phyloP scores from a whole-genome alignment of 2,113 vertebrate species.

The Lophotis ruficrista region DNA sequence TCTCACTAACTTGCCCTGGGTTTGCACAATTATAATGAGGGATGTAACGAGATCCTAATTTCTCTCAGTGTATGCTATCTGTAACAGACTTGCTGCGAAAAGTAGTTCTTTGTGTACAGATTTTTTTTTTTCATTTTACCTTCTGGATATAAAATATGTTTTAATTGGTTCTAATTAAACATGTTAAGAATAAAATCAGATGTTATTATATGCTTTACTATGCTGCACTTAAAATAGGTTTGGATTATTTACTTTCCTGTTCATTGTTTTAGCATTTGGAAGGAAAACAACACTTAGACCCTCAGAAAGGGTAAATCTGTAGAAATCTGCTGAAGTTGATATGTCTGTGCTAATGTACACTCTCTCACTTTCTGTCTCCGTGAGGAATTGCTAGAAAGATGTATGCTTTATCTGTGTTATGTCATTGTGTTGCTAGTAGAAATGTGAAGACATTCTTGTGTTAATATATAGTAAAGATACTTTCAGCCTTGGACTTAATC shows the following conservation, averaged over 20 bases:
- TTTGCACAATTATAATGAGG: background rate
- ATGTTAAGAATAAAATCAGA: background rate
- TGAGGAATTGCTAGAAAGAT: slow-evolving; percentile 15
- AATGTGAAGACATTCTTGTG: background rate
- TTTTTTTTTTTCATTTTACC: background rate
- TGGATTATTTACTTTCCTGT: background rate
- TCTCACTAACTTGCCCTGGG: background rate
- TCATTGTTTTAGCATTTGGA: background rate
- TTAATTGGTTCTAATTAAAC: background rate
- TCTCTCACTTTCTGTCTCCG: background rate
- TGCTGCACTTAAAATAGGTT: background rate
- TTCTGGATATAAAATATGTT: background rate
- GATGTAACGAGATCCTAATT: background rate
- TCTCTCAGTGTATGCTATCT: background rate
- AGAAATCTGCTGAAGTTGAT: background rate
- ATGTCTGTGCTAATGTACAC: background rate
- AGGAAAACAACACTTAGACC: background rate
- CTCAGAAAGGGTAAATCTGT: background rate
- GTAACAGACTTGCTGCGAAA: background rate
- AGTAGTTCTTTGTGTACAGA: background rate
- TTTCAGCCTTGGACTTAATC: background rate
- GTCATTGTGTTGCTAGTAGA: slow-evolving; percentile 10
- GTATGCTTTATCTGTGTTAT: slow-evolving; percentile 2
- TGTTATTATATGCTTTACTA: background rate
- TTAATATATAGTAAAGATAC: background rate